Conservation (phyloP, 2,797 vertebrate genomes). For the Helicolenus hilgendorfi region DNA sequence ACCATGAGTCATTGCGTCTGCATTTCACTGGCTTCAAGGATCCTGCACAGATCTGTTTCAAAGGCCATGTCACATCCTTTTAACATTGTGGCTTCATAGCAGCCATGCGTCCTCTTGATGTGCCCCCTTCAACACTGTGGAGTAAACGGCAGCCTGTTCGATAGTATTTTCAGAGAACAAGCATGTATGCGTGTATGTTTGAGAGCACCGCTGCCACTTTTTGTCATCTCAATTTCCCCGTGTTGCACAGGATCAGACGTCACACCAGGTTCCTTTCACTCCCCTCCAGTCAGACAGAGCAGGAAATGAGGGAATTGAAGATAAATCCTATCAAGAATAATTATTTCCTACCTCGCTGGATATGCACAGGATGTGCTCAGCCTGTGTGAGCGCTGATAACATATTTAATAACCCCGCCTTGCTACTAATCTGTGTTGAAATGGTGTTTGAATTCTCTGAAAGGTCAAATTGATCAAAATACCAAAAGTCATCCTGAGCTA, state of each 20-base stretch:
- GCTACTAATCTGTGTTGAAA: slow-evolving; percentile 61
- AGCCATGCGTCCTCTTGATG: slow-evolving; percentile 21
- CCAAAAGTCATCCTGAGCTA: slow-evolving; percentile 32
- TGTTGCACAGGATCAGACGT: slow-evolving; percentile 40
- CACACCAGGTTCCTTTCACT: slow-evolving; percentile 34
- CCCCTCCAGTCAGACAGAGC: slow-evolving; percentile 67
- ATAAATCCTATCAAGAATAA: slow-evolving; percentile 79
- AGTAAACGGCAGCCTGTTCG: slow-evolving; percentile 55
- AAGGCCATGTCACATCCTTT: slow-evolving; percentile 62
- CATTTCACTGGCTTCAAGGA: slow-evolving; percentile 33
- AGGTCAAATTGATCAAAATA: slow-evolving; percentile 73
- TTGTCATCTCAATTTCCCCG: slow-evolving; percentile 42
- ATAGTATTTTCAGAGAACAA: slow-evolving; percentile 1
- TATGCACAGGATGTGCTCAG: slow-evolving; percentile 71
- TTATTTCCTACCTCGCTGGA: slow-evolving; percentile 68
- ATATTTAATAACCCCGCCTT: slow-evolving; percentile 63
- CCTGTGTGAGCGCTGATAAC: slow-evolving; percentile 80
- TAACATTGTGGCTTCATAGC: slow-evolving; percentile 18
- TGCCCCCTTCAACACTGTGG: slow-evolving; percentile 14
- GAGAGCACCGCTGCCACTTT: neutral
- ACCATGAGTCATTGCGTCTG: slow-evolving; percentile 39
- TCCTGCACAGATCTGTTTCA: slow-evolving; percentile 43
- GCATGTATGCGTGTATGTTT: neutral
- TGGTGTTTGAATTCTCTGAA: slow-evolving; percentile 50
- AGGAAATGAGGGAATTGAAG: slow-evolving; percentile 73